Conservation (phyloP, 2,888 invertebrate genomes). For the Dryococelus australis region DNA sequence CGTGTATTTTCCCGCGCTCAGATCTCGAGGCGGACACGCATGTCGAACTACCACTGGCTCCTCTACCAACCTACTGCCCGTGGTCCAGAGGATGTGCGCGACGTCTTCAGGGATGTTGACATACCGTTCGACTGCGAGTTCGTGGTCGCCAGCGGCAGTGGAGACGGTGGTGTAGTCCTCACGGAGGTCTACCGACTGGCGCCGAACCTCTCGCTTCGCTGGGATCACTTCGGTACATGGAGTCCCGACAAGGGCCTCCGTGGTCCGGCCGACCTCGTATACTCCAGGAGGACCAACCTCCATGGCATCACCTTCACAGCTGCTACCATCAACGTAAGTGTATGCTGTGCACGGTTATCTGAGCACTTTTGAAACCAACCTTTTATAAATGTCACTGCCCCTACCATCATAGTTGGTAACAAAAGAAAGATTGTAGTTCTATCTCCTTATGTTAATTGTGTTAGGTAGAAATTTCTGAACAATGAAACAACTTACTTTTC, state of each 20-base stretch:
- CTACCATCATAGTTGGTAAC: too few species aligned
- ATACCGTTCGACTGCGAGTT: not conserved
- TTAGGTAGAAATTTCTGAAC: too few species aligned
- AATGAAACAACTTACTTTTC: too few species aligned
- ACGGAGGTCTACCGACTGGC: not conserved
- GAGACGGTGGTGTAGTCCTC: not conserved
- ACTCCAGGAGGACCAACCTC: not conserved
- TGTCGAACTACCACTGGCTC: not conserved
- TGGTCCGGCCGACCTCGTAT: not conserved
- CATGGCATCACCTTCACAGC: not conserved
- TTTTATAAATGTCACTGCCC: too few species aligned
- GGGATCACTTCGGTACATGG: not conserved
- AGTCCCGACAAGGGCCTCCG: not conserved
- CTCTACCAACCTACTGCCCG: not conserved
- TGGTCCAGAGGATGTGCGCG: not conserved
- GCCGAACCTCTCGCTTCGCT: not conserved
- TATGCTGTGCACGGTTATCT: too few species aligned
- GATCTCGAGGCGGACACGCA: not conserved
- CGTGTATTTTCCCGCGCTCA: not conserved
- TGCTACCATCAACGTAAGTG: not conserved
- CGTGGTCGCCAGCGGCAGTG: not conserved
- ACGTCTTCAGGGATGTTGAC: not conserved
- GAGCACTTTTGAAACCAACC: too few species aligned
- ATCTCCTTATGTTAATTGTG: too few species aligned
- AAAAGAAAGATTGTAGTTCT: too few species aligned